Evolutionary conservation across 2,113 vertebrate species (phyloP).

Genomic region (Anser cygnoides): DNA sequence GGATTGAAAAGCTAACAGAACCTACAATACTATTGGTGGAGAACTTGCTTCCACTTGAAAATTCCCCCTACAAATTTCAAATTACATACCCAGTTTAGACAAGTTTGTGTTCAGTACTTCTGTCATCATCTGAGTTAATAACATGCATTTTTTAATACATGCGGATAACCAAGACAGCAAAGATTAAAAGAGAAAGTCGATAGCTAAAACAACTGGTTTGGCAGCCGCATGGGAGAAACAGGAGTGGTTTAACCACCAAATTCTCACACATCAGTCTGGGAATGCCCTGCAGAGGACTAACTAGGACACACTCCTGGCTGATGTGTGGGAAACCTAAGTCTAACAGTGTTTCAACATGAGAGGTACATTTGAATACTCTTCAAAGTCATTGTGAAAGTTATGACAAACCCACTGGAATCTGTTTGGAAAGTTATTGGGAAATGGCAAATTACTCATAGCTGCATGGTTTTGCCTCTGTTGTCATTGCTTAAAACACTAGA

Average conservation of each 20-base stretch:
- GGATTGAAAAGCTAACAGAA: neutral
- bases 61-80: conserved; percentile 18
- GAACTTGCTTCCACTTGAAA: conserved; percentile 54
- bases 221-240: neutral
- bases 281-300: conserved; percentile 60
- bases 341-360: conserved; percentile 38
- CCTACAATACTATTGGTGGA: neutral
- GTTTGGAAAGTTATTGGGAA: conserved; percentile 54
- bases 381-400: conserved; percentile 56
- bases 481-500: neutral
- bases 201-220: conserved; percentile 65
- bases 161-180: conserved; percentile 16
- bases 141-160: conserved; percentile 30
- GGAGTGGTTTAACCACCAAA: conserved; percentile 41
- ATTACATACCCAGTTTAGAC: conserved; percentile 38
- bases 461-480: neutral
- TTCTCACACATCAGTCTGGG: conserved; percentile 48
- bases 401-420: conserved; percentile 1
- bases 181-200: conserved; percentile 60
- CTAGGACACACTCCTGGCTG: neutral
- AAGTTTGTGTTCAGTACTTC: conserved; percentile 26
- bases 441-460: conserved; percentile 49
- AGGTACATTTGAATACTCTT: conserved; percentile 40
- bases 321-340: conserved; percentile 37
- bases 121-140: conserved; percentile 30